Percentiles rank a stretch among this genome's conserved stretches.
phyloP scores from a whole-genome alignment of 2,888 invertebrate genomes.

The Cheilosia variabilis region DNA sequence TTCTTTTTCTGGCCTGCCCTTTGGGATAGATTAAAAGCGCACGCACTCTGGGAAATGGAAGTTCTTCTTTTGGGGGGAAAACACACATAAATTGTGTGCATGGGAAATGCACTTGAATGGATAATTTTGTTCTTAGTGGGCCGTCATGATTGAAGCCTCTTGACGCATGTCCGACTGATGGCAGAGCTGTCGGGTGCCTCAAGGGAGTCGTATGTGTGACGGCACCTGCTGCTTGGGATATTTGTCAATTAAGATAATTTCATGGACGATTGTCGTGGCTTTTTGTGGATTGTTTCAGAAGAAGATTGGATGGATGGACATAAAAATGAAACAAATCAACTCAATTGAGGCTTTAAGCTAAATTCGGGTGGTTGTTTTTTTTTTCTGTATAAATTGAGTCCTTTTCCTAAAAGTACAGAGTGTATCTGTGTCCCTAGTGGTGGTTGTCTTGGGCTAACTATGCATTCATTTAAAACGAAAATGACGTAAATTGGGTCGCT shows the following conservation, averaged over 20 bases:
- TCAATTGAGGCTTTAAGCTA: neutral
- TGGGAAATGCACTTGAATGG: constrained; percentile 67
- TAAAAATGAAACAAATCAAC: neutral
- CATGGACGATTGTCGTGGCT: constrained; percentile 50
- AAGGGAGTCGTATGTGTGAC: constrained; percentile 49
- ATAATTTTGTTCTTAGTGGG: constrained; percentile 46
- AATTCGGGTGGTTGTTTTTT: neutral
- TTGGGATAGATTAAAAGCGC: constrained; percentile 62
- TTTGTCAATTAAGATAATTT: constrained; percentile 64
- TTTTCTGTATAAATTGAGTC: neutral
- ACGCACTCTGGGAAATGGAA: constrained; percentile 37
- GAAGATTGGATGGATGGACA: constrained; percentile 1
- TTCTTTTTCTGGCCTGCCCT: constrained; percentile 12
- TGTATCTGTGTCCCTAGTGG: no score
- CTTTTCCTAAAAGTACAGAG: no score
- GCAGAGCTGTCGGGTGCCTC: constrained; percentile 24
- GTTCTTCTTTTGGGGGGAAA: constrained; percentile 9
- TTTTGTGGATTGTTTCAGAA: constrained; percentile 12
- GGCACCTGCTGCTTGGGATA: constrained; percentile 60
- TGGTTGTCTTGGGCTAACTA: no score
- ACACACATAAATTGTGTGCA: constrained; percentile 52
- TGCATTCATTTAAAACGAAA: no score
- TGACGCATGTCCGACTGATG: constrained; percentile 55
- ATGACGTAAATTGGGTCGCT: no score
- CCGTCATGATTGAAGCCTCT: constrained; percentile 61